These are phyloP conservation scores for Brachyalestes nurse DNA, from an alignment of 2,797 vertebrate genomes.

Conservation along the genomic window DNA sequence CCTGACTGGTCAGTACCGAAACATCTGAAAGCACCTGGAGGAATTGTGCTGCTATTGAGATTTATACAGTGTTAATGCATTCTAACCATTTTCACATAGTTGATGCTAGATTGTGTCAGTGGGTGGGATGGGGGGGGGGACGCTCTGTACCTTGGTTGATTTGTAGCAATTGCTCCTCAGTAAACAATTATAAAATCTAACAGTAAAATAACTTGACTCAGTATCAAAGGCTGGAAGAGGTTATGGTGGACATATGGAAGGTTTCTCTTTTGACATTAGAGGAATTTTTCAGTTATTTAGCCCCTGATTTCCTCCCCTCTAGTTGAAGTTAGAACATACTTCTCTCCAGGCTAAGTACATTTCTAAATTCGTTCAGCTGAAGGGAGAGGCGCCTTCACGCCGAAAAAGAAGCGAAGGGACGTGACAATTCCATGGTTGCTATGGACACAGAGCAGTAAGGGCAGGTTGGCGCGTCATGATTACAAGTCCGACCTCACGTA, in stretches of 20 bases:
- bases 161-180: too few species aligned
- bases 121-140: too few species aligned
- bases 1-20: too few species aligned
- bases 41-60: too few species aligned
- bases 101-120: too few species aligned
- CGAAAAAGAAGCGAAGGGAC: slow-evolving; percentile 17
- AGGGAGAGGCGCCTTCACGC: slow-evolving; percentile 20
- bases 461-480: slow-evolving; percentile 44
- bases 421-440: slow-evolving; percentile 56
- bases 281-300: not conserved
- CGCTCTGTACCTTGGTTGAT: too few species aligned
- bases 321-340: slow-evolving; percentile 5
- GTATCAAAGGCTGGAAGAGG: not conserved
- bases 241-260: not conserved
- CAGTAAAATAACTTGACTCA: too few species aligned
- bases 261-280: not conserved
- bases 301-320: not conserved
- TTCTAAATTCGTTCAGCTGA: slow-evolving; percentile 11
- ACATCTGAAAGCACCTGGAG: too few species aligned
- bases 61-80: too few species aligned
- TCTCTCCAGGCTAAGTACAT: slow-evolving; percentile 14
- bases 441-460: slow-evolving; percentile 53
- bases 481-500: slow-evolving; percentile 50
- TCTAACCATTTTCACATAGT: too few species aligned
- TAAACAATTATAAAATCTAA: too few species aligned